Conservation (phyloP, 2,113 vertebrate species). For the Peromyscus polionotus region DNA sequence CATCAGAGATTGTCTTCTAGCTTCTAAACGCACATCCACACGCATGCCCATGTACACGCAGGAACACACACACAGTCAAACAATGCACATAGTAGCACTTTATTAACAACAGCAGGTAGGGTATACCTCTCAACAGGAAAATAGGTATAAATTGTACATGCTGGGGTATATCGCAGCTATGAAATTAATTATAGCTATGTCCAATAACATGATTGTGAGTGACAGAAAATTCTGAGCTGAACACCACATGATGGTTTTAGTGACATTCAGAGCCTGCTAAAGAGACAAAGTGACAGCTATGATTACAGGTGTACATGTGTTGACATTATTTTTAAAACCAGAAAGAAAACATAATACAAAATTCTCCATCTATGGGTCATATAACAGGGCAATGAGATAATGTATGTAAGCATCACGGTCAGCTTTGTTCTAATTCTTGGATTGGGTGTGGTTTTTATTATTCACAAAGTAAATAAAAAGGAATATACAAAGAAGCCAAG, state of each 20-base stretch:
- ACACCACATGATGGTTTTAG: not conserved
- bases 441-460: not conserved
- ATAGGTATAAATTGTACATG: not conserved
- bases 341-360: not conserved
- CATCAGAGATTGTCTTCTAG: not conserved
- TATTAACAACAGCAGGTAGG: not conserved
- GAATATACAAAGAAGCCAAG: not conserved
- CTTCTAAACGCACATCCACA: not conserved
- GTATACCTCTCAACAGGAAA: not conserved
- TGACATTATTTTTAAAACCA: not conserved
- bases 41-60: not conserved
- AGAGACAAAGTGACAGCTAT: not conserved
- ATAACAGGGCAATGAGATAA: too few species aligned
- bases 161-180: not conserved
- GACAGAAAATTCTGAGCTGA: not conserved
- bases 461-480: not conserved
- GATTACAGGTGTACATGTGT: not conserved
- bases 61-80: not conserved
- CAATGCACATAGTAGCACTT: not conserved
- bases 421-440: not conserved
- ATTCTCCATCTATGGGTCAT: not conserved
- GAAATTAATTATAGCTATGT: not conserved
- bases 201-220: not conserved
- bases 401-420: rapidly evolving
- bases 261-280: not conserved